A percentile compares a stretch with the other conserved stretches of the same genome.
These are phyloP conservation scores for Eumerus sabulonum DNA, from an alignment of 2,888 invertebrate genomes.

Conservation along the genomic window DNA sequence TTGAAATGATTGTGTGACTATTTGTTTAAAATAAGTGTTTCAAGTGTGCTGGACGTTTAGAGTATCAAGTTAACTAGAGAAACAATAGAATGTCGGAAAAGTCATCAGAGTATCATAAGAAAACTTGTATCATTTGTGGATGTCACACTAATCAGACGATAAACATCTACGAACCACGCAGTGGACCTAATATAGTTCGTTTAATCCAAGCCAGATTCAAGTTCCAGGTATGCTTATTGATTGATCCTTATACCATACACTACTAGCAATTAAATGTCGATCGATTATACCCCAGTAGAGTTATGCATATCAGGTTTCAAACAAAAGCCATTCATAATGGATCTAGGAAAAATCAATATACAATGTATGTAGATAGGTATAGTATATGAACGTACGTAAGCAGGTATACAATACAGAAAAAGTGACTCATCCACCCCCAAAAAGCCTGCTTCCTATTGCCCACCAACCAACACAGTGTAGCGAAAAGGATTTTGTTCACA, in stretches of 20 bases:
- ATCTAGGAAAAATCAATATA: conserved; percentile 65
- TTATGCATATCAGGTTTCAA: conserved; percentile 13
- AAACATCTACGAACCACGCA: conserved; percentile 78
- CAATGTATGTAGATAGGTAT: conserved; percentile 48
- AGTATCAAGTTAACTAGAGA: no score
- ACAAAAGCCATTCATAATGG: conserved; percentile 7
- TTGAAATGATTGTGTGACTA: conserved; percentile 15
- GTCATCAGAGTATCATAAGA: conserved; percentile 76
- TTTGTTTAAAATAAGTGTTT: conserved; percentile 5
- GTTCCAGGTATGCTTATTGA: conserved; percentile 75
- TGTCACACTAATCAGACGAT: conserved; percentile 78
- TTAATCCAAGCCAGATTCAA: conserved; percentile 79
- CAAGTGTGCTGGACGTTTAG: no score
- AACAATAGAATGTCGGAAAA: conserved; percentile 71
- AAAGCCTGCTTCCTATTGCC: no score
- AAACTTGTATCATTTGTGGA: conserved; percentile 79
- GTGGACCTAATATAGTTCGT: conserved; percentile 78
- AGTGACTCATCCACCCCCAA: conserved; percentile 72
- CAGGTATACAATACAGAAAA: conserved; percentile 51
- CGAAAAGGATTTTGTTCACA: conserved; percentile 53
- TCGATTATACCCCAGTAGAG: conserved; percentile 8
- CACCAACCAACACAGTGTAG: conserved; percentile 29
- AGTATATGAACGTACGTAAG: no score
- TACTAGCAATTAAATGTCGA: no score
- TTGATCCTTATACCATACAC: no score